Evolutionary conservation across 1,140 invertebrate species (phyloP), one percentile per base, ranked within the genome.

Genomic region (Atta colombica): DNA sequence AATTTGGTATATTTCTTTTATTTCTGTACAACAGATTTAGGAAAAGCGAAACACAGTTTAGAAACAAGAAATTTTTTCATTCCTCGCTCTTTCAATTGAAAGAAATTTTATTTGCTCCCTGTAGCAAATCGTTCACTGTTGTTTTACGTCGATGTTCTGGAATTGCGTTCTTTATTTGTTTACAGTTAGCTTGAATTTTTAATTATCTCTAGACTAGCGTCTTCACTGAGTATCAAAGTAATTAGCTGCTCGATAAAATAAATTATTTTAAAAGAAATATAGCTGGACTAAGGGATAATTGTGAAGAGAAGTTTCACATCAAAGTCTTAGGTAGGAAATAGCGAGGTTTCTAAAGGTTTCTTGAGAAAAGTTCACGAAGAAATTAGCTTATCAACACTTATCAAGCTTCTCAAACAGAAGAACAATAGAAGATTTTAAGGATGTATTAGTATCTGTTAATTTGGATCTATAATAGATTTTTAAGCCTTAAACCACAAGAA

Each of bases 301-400:
- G 49, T 78, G n/a, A 31, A 12, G 51, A 12, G 3, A 28, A 12
- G 35, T 35, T 35, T 35, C 14, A 7, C 21, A 31, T 80, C 31
- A 39, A 88, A 86, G 63, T 28, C 69, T 65, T 81, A 51, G 58
- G 10, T 45, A 31, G 53, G n/a, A 69, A 7, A 4, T 66, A 55
- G 39, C 75, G 78, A 80, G 12, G 12, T 21, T 21, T 25, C 31
- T 16, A 25, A 84, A 68, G 31, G 12, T 60, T 39, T 25, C 25
- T 25, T 25, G 68, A 72, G 21, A 86, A 74, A 53, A 91, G 82
- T 90, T 82, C 82, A 90, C 72, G 49, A 88, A 82, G 35, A 35
- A 35, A 81, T 25, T 39, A 86, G 53, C 18, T 86, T 71, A 18
- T 85, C 25, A 25, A 25, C 0, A 0, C 25, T 25, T 25, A 25